Percentiles rank a stretch among this genome's conserved stretches.
These are phyloP conservation scores for Andricus quercusramuli DNA, from an alignment of 2,888 invertebrate genomes.

Conservation along the genomic window DNA sequence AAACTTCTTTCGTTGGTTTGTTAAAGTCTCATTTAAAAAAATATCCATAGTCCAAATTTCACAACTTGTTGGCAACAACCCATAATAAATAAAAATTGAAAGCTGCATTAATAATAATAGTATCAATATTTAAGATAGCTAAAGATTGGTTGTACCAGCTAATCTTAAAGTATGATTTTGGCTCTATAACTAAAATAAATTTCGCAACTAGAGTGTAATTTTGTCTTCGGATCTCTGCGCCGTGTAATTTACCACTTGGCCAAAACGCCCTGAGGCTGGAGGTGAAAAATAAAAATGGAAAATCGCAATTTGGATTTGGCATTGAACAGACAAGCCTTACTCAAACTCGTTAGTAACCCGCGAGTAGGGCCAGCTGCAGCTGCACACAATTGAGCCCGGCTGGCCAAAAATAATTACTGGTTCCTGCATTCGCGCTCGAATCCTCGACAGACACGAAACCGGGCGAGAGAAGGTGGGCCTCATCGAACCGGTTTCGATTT, in stretches of 20 bases:
- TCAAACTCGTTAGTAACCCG: conserved; percentile 29
- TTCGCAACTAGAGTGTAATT: not conserved
- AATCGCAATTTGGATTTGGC: conserved; percentile 15
- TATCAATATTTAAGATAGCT: too few relatives aligned
- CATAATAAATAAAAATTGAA: too few relatives aligned
- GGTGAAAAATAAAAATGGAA: conserved; percentile 15
- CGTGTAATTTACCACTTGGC: not conserved
- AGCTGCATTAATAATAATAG: too few relatives aligned
- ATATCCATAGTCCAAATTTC: too few relatives aligned
- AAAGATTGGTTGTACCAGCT: too few relatives aligned
- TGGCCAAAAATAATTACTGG: conserved; percentile 39
- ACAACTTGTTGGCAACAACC: too few relatives aligned
- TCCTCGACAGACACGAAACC: conserved; percentile 15
- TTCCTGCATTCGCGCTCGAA: conserved; percentile 27
- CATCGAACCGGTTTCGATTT: conserved; percentile 28
- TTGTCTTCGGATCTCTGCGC: not conserved
- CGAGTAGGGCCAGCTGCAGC: conserved; percentile 25
- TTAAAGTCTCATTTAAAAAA: too few relatives aligned
- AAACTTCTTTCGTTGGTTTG: too few relatives aligned
- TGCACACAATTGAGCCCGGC: conserved; percentile 33
- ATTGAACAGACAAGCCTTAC: not conserved
- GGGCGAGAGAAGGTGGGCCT: not conserved
- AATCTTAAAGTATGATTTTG: too few relatives aligned
- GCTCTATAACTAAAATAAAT: too few relatives aligned
- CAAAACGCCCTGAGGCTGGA: not conserved